Conservation (phyloP, 2,888 invertebrate genomes). For the Orthosia incerta region DNA sequence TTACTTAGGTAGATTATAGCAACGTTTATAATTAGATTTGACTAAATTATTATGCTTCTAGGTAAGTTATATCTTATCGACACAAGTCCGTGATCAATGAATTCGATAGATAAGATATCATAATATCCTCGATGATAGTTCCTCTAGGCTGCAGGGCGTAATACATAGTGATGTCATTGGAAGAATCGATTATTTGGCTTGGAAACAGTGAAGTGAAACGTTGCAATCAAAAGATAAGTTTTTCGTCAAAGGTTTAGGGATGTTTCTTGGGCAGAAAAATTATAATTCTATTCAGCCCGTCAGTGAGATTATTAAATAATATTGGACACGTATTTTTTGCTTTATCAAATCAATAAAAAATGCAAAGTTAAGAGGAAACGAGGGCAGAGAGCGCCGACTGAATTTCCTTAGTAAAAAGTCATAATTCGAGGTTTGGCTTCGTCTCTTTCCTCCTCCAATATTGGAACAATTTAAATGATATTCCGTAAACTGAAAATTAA, state of each 20-base stretch:
- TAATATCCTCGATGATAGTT: neutral
- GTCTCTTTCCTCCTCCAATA: too few relatives aligned
- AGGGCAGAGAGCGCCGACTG: too few relatives aligned
- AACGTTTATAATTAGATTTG: slow-evolving; percentile 21
- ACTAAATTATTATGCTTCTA: slow-evolving; percentile 3
- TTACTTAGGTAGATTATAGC: slow-evolving; percentile 21
- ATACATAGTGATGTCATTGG: slow-evolving; percentile 7
- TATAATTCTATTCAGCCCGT: too few relatives aligned
- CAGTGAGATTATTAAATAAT: too few relatives aligned
- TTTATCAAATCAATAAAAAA: too few relatives aligned
- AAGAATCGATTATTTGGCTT: neutral
- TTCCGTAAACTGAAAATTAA: too few relatives aligned
- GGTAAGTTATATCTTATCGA: slow-evolving; percentile 22
- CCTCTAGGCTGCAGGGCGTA: neutral
- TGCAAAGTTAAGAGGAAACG: too few relatives aligned
- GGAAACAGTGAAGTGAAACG: neutral
- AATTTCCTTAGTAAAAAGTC: too few relatives aligned
- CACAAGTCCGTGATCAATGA: slow-evolving; percentile 11
- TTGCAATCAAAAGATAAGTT: neutral
- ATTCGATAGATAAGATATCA: slow-evolving; percentile 3
- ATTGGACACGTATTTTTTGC: too few relatives aligned
- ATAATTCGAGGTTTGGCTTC: too few relatives aligned
- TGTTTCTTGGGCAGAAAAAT: too few relatives aligned
- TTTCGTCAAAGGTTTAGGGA: neutral
- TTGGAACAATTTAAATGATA: too few relatives aligned